Base-by-base conservation (phyloP, 2,888 invertebrate genomes). In the Imbricaverruca yamaguchii region DNA sequence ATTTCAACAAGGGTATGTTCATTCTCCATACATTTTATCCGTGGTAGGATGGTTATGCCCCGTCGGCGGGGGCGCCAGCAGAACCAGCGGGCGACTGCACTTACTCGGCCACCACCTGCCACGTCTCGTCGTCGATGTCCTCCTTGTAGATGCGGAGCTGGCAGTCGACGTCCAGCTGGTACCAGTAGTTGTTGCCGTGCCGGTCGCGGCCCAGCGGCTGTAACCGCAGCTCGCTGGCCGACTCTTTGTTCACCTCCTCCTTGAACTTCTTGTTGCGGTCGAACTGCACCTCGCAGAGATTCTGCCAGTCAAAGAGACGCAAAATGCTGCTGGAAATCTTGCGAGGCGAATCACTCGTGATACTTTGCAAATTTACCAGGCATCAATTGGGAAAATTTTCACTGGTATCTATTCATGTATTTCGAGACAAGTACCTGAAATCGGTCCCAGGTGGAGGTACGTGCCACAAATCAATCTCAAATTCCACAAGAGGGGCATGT, bases 71-170 rank as follows among this genome's bases (percentile, higher is more conserved):
- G 39, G 39, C 39, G 39, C 39, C 67, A 25, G 12, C 23, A 67
- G 23, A 2, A 21, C 63, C n/a, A 9, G 63, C 13, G 25, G 39
- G 7, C 15, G 39, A 18, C 21, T 53, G 4, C 83, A 87, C 88
- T 87, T 88, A 94, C 94, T 91, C 93, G 83, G 96, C 97, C 83
- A 97, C 93, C 79, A 97, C 90, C 86, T 93, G 92, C 97, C 97
- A 97, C 21, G 94, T 94, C 87, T 98, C 96, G 87, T 98, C 98
- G 88, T 98, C 98, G 84, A 94, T 91, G 86, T 98, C 97, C 88
- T 98, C 98, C 86, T 94, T 92, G 88, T 97, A 99, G 80, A 99
- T 91, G 84, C 96, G 91, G 83, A 98, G 90, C 88, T 96, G 96
- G 85, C 94, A 93, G 82, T 94, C 93, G 83, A 93, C 91, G 87